Conservation (phyloP, 1,140 invertebrate species). For the Melitaea cinxia region DNA sequence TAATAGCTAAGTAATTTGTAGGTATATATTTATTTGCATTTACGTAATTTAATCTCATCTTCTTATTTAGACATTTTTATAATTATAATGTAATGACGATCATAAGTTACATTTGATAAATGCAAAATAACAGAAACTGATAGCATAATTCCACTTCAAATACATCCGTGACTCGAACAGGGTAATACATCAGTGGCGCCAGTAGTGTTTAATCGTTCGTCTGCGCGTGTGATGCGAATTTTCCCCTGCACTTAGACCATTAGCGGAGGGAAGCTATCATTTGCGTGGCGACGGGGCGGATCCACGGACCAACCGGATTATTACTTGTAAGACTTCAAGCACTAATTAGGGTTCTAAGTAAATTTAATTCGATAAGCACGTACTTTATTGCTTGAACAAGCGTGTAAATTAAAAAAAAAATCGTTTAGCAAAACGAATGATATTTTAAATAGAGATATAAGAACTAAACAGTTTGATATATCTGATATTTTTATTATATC, state of each 20-base stretch:
- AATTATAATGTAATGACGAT: constrained; percentile 3
- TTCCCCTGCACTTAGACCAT: constrained; percentile 62
- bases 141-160: constrained; percentile 30
- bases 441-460: neutral
- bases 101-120: constrained; percentile 2
- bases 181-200: constrained; percentile 71
- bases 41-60: neutral
- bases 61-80: neutral
- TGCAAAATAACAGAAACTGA: constrained; percentile 18
- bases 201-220: constrained; percentile 61
- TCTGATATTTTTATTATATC: neutral
- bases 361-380: constrained; percentile 40
- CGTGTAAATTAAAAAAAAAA: neutral
- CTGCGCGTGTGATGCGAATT: constrained; percentile 71
- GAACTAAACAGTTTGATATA: neutral
- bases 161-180: constrained; percentile 24
- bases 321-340: constrained; percentile 36
- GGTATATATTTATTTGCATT: neutral
- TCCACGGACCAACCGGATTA: constrained; percentile 38
- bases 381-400: constrained; percentile 13
- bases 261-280: constrained; percentile 75
- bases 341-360: constrained; percentile 36
- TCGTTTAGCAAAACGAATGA: neutral
- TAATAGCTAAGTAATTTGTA: neutral
- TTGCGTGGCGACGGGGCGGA: constrained; percentile 66